Evolutionary conservation across 2,797 vertebrate species (phyloP).

Genomic region (Pseudomugil tenellus): DNA sequence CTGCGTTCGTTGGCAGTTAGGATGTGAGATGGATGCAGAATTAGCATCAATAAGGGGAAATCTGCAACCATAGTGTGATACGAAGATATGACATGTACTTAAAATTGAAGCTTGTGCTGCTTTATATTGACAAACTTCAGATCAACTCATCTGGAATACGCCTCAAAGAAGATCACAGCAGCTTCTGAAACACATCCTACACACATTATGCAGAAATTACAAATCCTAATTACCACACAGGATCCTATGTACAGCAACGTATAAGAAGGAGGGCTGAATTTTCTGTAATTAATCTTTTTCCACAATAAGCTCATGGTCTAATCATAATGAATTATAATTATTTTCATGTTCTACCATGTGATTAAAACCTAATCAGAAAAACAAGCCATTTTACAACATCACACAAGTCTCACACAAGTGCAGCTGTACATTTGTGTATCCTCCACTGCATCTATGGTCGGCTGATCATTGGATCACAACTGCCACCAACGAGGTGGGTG

Average conservation of each 20-base stretch:
- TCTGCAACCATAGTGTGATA: no score
- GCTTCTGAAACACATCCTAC: constrained; percentile 13
- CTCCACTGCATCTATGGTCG: constrained; percentile 4
- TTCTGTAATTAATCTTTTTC: background rate
- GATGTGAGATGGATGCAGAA: background rate
- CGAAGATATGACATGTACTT: no score
- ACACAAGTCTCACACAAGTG: no score
- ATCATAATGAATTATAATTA: constrained; percentile 24
- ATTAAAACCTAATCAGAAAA: constrained; percentile 25
- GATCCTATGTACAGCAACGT: background rate
- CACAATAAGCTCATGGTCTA: constrained; percentile 10
- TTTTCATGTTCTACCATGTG: constrained; percentile 25
- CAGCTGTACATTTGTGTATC: constrained; percentile 8
- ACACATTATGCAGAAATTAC: constrained; percentile 15
- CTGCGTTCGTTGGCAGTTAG: no score
- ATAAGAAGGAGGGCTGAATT: background rate
- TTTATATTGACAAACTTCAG: background rate
- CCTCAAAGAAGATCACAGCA: background rate
- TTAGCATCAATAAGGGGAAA: no score
- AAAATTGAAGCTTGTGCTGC: no score
- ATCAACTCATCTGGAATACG: background rate
- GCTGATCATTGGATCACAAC: constrained; percentile 44
- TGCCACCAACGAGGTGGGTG: constrained; percentile 45
- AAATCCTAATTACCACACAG: constrained; percentile 35
- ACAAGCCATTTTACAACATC: constrained; percentile 12